Percentiles rank a stretch among this genome's conserved stretches.
phyloP scores from a whole-genome alignment of 2,888 invertebrate species.

The Callimorpha dominula region DNA sequence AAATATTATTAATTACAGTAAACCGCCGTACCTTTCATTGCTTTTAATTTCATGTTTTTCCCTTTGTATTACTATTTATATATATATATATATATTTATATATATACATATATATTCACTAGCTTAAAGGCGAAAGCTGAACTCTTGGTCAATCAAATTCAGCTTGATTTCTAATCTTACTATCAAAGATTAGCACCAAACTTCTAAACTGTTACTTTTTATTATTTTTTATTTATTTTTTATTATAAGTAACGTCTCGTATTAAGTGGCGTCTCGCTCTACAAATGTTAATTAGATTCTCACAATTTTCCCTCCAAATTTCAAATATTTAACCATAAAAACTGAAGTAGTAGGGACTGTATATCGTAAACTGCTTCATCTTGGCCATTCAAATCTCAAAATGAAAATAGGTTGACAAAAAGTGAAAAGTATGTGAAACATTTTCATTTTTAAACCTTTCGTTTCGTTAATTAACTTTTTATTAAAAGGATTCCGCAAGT shows the following conservation, averaged over 20 bases:
- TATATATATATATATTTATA: too few relatives aligned
- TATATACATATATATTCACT: too few relatives aligned
- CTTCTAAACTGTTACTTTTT: neutral
- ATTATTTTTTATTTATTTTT: too few relatives aligned
- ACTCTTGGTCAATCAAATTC: neutral
- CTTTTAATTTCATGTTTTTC: too few relatives aligned
- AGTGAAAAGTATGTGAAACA: constrained; percentile 1
- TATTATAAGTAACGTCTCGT: too few relatives aligned
- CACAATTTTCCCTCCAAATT: neutral
- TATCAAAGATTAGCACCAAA: neutral
- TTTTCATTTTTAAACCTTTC: neutral
- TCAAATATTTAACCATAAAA: neutral
- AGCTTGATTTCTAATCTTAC: neutral
- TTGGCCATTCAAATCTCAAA: neutral
- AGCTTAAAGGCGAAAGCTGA: neutral
- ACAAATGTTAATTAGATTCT: neutral
- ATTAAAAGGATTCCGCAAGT: neutral
- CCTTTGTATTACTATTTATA: too few relatives aligned
- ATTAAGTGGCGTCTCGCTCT: neutral
- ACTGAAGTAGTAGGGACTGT: neutral
- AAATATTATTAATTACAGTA: neutral
- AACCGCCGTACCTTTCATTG: too few relatives aligned
- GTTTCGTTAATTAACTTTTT: constrained; percentile 10
- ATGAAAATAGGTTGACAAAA: neutral
- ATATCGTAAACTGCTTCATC: neutral